phyloP scores from a whole-genome alignment of 2,888 invertebrate species.

The Caenorhabditis drosophilae region DNA sequence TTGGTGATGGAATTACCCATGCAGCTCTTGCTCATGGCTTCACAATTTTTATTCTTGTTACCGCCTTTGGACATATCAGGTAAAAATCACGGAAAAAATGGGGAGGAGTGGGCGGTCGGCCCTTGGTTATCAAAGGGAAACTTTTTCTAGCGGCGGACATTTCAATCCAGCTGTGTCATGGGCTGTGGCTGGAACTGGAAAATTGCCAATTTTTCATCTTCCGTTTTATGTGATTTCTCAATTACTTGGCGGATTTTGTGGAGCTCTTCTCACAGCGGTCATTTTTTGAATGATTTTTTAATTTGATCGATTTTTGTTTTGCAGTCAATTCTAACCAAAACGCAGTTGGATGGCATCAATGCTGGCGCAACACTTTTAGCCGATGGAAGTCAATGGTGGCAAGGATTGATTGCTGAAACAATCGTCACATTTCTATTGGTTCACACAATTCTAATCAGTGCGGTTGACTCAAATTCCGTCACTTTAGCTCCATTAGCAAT shows the following conservation, averaged over 20 bases:
- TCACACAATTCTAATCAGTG: slow-evolving; percentile 69
- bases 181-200: slow-evolving; percentile 67
- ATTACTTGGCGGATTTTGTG: slow-evolving; percentile 68
- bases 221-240: slow-evolving; percentile 68
- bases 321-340: slow-evolving; percentile 38
- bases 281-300: slow-evolving; percentile 9
- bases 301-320: background rate
- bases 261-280: slow-evolving; percentile 58
- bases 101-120: too few relatives aligned
- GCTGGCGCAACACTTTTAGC: slow-evolving; percentile 50
- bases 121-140: too few relatives aligned
- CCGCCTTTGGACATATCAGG: slow-evolving; percentile 61
- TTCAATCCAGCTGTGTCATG: slow-evolving; percentile 71
- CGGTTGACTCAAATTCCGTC: slow-evolving; percentile 66
- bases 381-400: slow-evolving; percentile 41
- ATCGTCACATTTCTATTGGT: slow-evolving; percentile 69
- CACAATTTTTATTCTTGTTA: slow-evolving; percentile 57
- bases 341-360: slow-evolving; percentile 17
- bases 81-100: too few relatives aligned
- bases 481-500: slow-evolving; percentile 70
- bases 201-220: slow-evolving; percentile 59
- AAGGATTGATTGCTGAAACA: slow-evolving; percentile 63
- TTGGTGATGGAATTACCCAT: slow-evolving; percentile 39
- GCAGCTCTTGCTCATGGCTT: slow-evolving; percentile 61
- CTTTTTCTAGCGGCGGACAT: slow-evolving; percentile 70